These are phyloP conservation scores for Pseudochirops cupreus DNA, from an alignment of 2,797 vertebrate genomes.

Conservation along the genomic window DNA sequence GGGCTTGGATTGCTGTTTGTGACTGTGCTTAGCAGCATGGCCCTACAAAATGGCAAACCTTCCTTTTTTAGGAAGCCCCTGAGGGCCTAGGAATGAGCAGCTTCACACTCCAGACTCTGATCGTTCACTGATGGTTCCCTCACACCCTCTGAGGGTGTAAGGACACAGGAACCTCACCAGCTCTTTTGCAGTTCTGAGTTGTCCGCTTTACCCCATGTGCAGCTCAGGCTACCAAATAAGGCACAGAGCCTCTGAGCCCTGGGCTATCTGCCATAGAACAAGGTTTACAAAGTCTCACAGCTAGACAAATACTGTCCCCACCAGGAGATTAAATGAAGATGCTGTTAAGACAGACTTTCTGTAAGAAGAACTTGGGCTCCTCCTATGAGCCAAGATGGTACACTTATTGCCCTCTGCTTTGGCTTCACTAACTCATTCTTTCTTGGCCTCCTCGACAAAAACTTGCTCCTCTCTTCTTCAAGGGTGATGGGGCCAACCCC, in stretches of 20 bases:
- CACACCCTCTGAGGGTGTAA: neutral
- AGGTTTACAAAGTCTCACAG: neutral
- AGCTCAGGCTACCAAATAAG: conserved; percentile 1
- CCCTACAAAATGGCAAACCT: neutral
- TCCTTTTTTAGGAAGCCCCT: neutral
- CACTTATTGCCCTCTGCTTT: neutral
- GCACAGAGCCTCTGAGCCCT: neutral
- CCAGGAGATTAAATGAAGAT: neutral
- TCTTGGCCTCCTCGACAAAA: neutral
- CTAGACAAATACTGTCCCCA: neutral
- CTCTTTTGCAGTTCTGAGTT: neutral
- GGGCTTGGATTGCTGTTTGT: neutral
- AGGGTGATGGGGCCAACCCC: neutral
- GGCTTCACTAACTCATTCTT: neutral
- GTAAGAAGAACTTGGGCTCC: neutral
- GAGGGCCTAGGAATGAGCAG: neutral
- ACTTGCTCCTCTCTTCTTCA: neutral
- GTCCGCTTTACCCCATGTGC: neutral
- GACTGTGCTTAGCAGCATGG: neutral
- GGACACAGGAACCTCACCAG: neutral
- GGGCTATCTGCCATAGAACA: neutral
- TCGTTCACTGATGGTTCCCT: neutral
- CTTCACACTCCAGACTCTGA: neutral
- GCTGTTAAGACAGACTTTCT: neutral
- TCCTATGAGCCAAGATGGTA: neutral